Base-by-base conservation (phyloP, 64 coral and sea anemone species). In the Astreopora myriophthalma region DNA sequence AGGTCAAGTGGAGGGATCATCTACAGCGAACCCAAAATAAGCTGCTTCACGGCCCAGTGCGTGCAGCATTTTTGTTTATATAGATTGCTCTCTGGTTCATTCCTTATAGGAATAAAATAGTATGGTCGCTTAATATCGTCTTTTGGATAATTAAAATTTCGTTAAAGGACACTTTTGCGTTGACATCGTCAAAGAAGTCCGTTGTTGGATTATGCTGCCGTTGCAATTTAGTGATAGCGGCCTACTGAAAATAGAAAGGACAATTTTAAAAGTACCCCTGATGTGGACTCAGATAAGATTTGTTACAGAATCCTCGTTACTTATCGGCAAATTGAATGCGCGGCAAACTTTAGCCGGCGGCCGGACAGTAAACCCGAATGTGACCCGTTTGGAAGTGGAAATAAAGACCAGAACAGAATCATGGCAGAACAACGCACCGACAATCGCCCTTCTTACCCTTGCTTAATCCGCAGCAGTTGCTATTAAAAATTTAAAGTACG, bases 1-100 rank as follows among this genome's bases (percentile, higher is more conserved):
- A 8, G 58, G 79, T 83, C 79, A 83, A 83, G 79, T 83, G 31
- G 79, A n/a, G 6, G 38, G 79, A 33, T 65, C 79, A 60, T 60
- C 28, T 28, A 12, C n/a, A 39, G 14, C 29, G 6, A 34, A 23
- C 79, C 79, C 64, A 83, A 83, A 83, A 83, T 83, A 83, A 64
- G 14, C 3, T 22, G 6, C 79, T 73, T 73, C 19, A 37, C 33
- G 16, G 17, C 6, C 14, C 4, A 34, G 11, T 37, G 32, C 70
- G 33, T 34, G 8, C 19, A n/a, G 4, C 8, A 32, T 11, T 2
- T 34, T 8, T 70, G 26, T 80, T 48, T 60, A 80, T 19, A 49
- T 14, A 8, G 76, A 38, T 38, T 36, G 32, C 4, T 9, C 34
- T 31, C 10, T 12, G 20, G 12, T 32, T 64, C 19, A 62, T 65